Evolutionary conservation across 1,140 invertebrate species (phyloP).

Genomic region (Drosophila sp.): DNA sequence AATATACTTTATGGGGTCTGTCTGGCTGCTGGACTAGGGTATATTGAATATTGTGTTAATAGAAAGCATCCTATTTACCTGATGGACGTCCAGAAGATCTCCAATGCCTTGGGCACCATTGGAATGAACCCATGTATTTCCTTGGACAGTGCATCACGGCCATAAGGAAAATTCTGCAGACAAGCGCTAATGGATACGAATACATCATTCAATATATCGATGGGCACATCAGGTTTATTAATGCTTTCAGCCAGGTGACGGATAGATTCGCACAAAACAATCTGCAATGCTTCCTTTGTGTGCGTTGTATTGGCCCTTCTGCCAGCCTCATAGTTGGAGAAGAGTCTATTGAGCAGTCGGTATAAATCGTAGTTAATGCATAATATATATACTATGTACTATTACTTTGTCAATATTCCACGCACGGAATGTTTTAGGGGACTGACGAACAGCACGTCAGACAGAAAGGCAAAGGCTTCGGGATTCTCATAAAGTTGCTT

Average conservation of each 20-base stretch:
- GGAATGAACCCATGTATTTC: conserved; percentile 40
- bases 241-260: neutral
- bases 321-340: conserved; percentile 35
- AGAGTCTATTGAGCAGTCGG: conserved; percentile 38
- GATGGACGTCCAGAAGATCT: conserved; percentile 41
- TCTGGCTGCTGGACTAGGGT: no score
- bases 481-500: conserved; percentile 24
- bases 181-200: conserved; percentile 55
- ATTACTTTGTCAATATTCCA: conserved; percentile 53
- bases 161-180: conserved; percentile 56
- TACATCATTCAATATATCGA: conserved; percentile 43
- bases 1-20: no score
- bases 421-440: conserved; percentile 63
- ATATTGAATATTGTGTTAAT: no score
- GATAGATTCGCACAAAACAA: conserved; percentile 36
- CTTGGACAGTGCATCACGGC: conserved; percentile 40
- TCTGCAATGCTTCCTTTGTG: conserved; percentile 16
- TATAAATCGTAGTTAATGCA: neutral
- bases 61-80: conserved; percentile 40
- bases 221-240: rapidly evolving
- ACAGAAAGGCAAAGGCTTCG: conserved; percentile 37
- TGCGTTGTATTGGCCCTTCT: conserved; percentile 12
- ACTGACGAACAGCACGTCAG: conserved; percentile 51
- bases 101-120: conserved; percentile 34
- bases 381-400: neutral